These are phyloP conservation scores for Lycia hirtaria DNA, from an alignment of 2,888 invertebrate genomes.

Conservation along the genomic window DNA sequence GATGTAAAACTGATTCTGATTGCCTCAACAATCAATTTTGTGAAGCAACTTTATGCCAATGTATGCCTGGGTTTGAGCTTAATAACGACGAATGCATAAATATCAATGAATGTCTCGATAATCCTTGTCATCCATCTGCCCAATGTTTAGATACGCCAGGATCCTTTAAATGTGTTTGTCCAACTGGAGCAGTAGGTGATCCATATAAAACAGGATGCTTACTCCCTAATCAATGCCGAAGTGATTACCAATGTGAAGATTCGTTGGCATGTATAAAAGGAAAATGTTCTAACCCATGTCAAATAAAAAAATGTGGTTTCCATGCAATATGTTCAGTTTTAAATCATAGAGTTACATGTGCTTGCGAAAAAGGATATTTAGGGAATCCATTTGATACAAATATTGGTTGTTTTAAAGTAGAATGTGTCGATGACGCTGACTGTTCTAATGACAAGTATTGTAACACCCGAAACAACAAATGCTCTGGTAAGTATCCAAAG, in stretches of 20 bases:
- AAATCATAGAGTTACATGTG: conserved; percentile 90
- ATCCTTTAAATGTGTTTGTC: conserved; percentile 92
- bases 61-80: conserved; percentile 90
- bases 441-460: conserved; percentile 92
- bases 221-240: conserved; percentile 90
- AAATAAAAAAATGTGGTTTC: conserved; percentile 88
- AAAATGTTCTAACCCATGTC: conserved; percentile 93
- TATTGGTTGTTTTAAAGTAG: conserved; percentile 95
- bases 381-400: conserved; percentile 91
- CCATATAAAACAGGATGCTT: conserved; percentile 89
- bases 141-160: conserved; percentile 92
- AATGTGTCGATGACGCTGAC: conserved; percentile 91
- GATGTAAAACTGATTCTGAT: conserved; percentile 93
- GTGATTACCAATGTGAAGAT: conserved; percentile 90
- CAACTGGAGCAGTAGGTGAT: conserved; percentile 91
- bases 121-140: conserved; percentile 92
- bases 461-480: conserved; percentile 90
- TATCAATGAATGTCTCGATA: conserved; percentile 92
- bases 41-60: conserved; percentile 90
- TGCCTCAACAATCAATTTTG: conserved; percentile 93
- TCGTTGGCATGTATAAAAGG: conserved; percentile 90
- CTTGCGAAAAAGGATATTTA: conserved; percentile 92
- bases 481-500: conserved; percentile 86
- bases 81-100: conserved; percentile 91
- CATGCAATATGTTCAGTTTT: conserved; percentile 91